Conservation (phyloP, 2,888 invertebrate species). For the Blomia tropicalis region DNA sequence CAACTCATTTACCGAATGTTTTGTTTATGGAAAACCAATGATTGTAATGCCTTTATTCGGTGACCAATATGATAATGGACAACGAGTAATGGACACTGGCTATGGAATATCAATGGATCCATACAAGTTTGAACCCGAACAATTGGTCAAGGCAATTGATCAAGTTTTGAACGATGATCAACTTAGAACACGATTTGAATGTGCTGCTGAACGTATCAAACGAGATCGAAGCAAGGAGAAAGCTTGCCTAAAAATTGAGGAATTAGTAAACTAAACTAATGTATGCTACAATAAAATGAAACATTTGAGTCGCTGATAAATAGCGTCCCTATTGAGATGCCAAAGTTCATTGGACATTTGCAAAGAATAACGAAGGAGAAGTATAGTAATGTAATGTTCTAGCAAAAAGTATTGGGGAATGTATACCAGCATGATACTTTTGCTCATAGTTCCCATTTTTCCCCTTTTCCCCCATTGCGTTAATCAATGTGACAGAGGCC, state of each 20-base stretch:
- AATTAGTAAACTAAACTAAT: background rate
- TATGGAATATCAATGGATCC: slow-evolving; percentile 13
- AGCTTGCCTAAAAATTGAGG: background rate
- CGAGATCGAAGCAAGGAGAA: background rate
- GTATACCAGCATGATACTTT: too few species aligned
- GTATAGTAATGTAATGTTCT: too few species aligned
- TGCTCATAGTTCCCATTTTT: too few species aligned
- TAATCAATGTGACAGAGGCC: too few species aligned
- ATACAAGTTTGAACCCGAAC: background rate
- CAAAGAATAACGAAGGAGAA: too few species aligned
- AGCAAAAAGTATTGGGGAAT: too few species aligned
- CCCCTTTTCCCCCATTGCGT: too few species aligned
- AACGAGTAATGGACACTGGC: slow-evolving; percentile 14
- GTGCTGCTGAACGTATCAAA: background rate
- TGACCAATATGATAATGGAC: slow-evolving; percentile 24
- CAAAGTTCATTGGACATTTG: too few species aligned
- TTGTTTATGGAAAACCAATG: slow-evolving; percentile 21
- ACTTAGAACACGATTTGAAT: slow-evolving; percentile 31
- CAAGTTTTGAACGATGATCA: slow-evolving; percentile 30
- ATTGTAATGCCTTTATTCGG: slow-evolving; percentile 22
- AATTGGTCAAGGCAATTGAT: slow-evolving; percentile 17
- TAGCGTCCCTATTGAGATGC: too few species aligned
- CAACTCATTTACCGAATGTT: slow-evolving; percentile 22
- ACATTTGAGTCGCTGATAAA: too few species aligned
- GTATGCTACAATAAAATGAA: too few species aligned